Base-by-base conservation (phyloP, 1,140 invertebrate species). In the Brachionus paranguensis region DNA sequence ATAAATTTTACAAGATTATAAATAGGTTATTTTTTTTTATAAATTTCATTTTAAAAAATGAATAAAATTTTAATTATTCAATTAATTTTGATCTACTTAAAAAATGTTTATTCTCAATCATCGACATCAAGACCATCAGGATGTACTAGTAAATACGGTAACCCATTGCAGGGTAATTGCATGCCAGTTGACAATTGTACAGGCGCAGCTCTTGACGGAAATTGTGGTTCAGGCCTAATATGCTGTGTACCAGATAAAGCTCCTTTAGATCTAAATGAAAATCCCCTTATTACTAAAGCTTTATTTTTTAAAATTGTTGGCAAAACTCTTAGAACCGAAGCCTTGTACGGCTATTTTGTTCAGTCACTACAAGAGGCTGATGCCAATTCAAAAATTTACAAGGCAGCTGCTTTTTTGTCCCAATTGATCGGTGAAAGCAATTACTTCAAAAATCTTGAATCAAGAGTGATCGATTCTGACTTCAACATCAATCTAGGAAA, bases 331-430 rank as follows among this genome's bases (percentile, higher is more conserved):
- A 47, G 72, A 50, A 76, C 43, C 27, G 12, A 24, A 14, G 72
- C 72, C 2, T 27, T 76, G 27, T 76, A 76, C 20, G 45, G 45
- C 24, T 76, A 14, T 33, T 76, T 76, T 50, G 27, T 76, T 5
- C 10, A 76, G 20, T 76, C 72, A 47, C 20, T 76, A 12, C 12
- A 47, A 50, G 4, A 12, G 11, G 43, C 43, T 12, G 45, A 41
- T 14, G 72, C 47, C 33, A 2, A 37, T 27, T 12, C 1, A 27
- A 11, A 50, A 50, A 76, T 50, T 50, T 76, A 76, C 29, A 76
- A 76, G 50, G 43, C 72, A 50, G 72, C 72, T 47, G 72, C 72
- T n/a, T 76, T 50, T 76, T 76, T 76, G 3, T 47, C 72, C 43
- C 72, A 76, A 50, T 50, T 76, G 20, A 24, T 50, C 14, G 41